Percentiles rank a stretch among this genome's conserved stretches.
Evolutionary conservation across 2,888 invertebrate genomes (phyloP).

Genomic region (Drosophila buzzatii): DNA sequence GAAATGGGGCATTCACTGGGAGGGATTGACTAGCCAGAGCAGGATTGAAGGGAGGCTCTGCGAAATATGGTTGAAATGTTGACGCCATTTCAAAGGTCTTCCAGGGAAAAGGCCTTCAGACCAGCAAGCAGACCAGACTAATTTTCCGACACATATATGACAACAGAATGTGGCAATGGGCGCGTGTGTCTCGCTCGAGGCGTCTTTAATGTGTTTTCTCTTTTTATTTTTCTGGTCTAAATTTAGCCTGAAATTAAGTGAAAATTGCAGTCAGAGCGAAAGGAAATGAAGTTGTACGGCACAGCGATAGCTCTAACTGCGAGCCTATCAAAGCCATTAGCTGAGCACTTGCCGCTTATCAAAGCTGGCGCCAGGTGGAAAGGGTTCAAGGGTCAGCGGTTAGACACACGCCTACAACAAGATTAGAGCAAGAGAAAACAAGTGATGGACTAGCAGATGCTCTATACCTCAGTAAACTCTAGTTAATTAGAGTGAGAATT

Average conservation of each 20-base stretch:
- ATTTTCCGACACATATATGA: slow-evolving; percentile 53
- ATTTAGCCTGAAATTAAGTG: slow-evolving; percentile 61
- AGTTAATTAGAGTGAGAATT: too few relatives aligned
- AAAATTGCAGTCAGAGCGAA: slow-evolving; percentile 58
- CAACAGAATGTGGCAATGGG: slow-evolving; percentile 45
- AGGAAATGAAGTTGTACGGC: slow-evolving; percentile 63
- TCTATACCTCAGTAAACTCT: neutral
- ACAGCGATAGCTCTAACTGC: slow-evolving; percentile 31
- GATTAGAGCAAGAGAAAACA: slow-evolving; percentile 6
- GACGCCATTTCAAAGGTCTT: slow-evolving; percentile 56
- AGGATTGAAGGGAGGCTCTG: slow-evolving; percentile 1
- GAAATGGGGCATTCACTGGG: slow-evolving; percentile 70
- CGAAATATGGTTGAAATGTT: slow-evolving; percentile 54
- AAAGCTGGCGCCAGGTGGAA: slow-evolving; percentile 66
- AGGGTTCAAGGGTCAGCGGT: slow-evolving; percentile 53
- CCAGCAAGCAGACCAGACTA: slow-evolving; percentile 34
- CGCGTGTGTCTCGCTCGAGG: slow-evolving; percentile 31
- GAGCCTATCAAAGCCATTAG: slow-evolving; percentile 58
- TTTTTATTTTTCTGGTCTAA: slow-evolving; percentile 54
- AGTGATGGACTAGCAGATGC: neutral
- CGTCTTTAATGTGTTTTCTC: slow-evolving; percentile 47
- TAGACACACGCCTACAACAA: slow-evolving; percentile 49
- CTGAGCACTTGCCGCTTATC: slow-evolving; percentile 51
- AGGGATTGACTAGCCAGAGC: slow-evolving; percentile 7
- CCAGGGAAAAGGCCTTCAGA: neutral